Conservation (phyloP, 2,797 vertebrate genomes). For the Heliangelus exortis region DNA sequence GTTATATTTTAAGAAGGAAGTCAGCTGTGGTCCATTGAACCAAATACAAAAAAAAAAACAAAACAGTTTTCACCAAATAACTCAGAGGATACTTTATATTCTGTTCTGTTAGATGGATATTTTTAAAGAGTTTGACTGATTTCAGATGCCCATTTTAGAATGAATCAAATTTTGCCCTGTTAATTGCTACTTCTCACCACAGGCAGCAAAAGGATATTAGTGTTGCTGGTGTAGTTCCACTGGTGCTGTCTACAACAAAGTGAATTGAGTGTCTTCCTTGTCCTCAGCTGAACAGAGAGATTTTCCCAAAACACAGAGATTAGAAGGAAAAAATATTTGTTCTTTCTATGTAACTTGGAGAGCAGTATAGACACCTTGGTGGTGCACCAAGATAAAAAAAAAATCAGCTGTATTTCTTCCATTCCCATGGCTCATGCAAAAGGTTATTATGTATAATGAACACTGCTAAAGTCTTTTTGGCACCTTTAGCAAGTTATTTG, state of each 20-base stretch:
- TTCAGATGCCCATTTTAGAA: neutral
- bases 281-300: neutral
- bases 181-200: neutral
- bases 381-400: neutral
- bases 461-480: neutral
- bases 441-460: neutral
- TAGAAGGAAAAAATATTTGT: neutral
- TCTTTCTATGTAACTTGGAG: neutral
- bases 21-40: neutral
- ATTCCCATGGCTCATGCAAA: neutral
- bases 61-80: neutral
- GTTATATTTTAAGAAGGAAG: neutral
- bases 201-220: neutral
- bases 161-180: neutral
- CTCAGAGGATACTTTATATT: fast-evolving
- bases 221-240: neutral
- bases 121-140: neutral
- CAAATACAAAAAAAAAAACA: neutral
- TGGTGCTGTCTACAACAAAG: neutral
- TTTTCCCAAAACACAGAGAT: neutral
- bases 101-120: neutral
- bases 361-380: neutral
- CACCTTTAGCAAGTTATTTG: neutral
- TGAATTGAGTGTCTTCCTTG: neutral
- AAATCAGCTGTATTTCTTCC: neutral